A percentile compares a stretch with the other conserved stretches of the same genome.
phyloP scores from a whole-genome alignment of 92 coral and sea anemone species.

The Diadumene lineata region DNA sequence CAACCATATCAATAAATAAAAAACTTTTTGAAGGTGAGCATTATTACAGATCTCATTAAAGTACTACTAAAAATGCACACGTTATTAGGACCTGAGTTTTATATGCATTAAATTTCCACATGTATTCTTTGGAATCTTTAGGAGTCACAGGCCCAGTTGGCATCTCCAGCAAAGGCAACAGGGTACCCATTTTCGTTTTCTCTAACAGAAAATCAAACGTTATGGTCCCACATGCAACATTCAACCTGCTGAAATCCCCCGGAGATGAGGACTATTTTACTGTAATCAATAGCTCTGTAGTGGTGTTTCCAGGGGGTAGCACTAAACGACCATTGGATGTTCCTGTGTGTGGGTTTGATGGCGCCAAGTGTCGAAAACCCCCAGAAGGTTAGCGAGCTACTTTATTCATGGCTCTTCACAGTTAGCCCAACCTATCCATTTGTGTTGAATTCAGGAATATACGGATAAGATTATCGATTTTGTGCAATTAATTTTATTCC shows the following conservation, averaged over 20 bases:
- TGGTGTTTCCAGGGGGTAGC: conserved; percentile 74
- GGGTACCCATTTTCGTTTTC: conserved; percentile 72
- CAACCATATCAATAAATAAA: conserved; percentile 21
- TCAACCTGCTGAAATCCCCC: conserved; percentile 42
- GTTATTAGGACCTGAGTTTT: no score
- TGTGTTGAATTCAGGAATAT: no score
- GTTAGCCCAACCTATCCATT: no score
- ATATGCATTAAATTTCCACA: no score
- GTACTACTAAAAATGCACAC: no score
- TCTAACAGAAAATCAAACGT: conserved; percentile 58
- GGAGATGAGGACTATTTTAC: conserved; percentile 39
- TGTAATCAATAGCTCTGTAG: conserved; percentile 18
- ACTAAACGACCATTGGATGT: conserved; percentile 57
- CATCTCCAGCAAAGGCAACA: conserved; percentile 50
- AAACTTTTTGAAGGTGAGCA: conserved; percentile 39
- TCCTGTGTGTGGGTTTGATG: conserved; percentile 77
- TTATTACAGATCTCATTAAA: no score
- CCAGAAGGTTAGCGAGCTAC: conserved; percentile 8
- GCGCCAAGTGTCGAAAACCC: conserved; percentile 38
- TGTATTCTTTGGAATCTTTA: no score
- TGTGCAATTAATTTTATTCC: no score
- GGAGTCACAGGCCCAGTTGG: conserved; percentile 79
- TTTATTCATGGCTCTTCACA: no score
- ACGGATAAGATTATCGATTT: no score
- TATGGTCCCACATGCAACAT: conserved; percentile 35